Percentiles rank a stretch among this genome's conserved stretches.
phyloP scores from a whole-genome alignment of 2,888 invertebrate genomes.

The Acanthopleura granulata region DNA sequence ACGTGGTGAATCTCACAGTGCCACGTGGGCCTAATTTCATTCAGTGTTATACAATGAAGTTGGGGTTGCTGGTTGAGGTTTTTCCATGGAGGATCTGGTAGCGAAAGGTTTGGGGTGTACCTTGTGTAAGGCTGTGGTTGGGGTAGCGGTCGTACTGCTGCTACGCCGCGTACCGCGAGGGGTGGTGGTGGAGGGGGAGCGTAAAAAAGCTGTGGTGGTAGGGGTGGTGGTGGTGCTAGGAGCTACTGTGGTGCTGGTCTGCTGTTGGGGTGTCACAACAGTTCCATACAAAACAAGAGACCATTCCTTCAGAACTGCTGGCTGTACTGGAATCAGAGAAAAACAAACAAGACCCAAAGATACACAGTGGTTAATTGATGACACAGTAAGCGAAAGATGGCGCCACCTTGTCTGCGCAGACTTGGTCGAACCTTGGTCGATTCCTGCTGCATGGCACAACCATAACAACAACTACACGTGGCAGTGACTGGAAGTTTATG shows the following conservation, averaged over 20 bases:
- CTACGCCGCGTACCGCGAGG: slow-evolving; percentile 22
- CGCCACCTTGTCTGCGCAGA: too few relatives aligned
- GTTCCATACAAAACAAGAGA: slow-evolving; percentile 94
- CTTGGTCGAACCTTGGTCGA: too few relatives aligned
- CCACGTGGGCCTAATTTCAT: too few relatives aligned
- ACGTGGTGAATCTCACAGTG: too few relatives aligned
- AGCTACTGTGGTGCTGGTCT: slow-evolving; percentile 40
- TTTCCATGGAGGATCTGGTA: too few relatives aligned
- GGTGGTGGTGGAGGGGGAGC: slow-evolving; percentile 25
- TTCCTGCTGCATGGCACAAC: too few relatives aligned
- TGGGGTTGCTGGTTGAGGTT: too few relatives aligned
- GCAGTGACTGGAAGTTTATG: too few relatives aligned
- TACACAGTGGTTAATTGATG: slow-evolving; percentile 7
- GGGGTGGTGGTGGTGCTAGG: slow-evolving; percentile 36
- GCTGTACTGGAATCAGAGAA: slow-evolving; percentile 56
- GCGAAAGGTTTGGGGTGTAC: neutral
- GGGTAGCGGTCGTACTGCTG: slow-evolving; percentile 24
- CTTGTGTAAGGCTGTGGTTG: slow-evolving; percentile 26
- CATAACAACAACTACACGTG: too few relatives aligned
- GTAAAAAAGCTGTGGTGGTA: slow-evolving; percentile 29
- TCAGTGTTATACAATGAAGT: too few relatives aligned
- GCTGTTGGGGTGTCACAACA: slow-evolving; percentile 61
- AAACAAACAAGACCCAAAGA: slow-evolving; percentile 21
- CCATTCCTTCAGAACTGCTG: slow-evolving; percentile 91
- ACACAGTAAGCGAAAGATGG: neutral